Conservation (phyloP, 2,888 invertebrate genomes). For the Drosophila anomalata region DNA sequence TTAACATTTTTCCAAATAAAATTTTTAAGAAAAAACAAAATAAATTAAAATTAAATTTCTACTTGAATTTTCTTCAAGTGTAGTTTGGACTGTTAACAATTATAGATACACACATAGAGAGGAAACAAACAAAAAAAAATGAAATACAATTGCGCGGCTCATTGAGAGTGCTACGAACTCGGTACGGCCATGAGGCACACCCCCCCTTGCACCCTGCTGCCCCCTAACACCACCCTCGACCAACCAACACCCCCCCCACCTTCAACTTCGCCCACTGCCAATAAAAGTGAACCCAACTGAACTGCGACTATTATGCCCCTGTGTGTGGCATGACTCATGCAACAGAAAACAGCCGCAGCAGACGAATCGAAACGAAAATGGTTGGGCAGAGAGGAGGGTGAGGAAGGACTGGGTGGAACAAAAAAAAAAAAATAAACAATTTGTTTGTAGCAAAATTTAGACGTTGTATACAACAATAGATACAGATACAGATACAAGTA, state of each 20-base stretch:
- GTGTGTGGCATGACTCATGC: conserved; percentile 72
- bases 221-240: not conserved
- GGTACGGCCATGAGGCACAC: conserved; percentile 51
- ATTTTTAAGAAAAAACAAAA: not conserved
- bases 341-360: conserved; percentile 55
- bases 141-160: conserved; percentile 70
- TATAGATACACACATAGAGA: conserved; percentile 42
- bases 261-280: conserved; percentile 67
- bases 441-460: conserved; percentile 78
- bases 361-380: conserved; percentile 65
- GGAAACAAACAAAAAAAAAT: conserved; percentile 32
- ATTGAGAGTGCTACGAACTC: conserved; percentile 77
- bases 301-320: conserved; percentile 51
- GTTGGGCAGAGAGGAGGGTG: conserved; percentile 8
- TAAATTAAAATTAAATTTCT: not conserved
- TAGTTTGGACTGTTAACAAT: conserved; percentile 33
- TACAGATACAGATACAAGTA: conserved; percentile 44
- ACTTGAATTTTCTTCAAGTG: conserved; percentile 14
- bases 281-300: conserved; percentile 72
- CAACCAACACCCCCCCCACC: conserved; percentile 10
- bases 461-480: conserved; percentile 61
- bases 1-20: no score
- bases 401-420: not conserved
- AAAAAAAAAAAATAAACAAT: conserved; percentile 57
- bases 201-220: conserved; percentile 18